These are phyloP conservation scores for Drosophila oshimai DNA, from an alignment of 1,140 invertebrate species.

Conservation along the genomic window DNA sequence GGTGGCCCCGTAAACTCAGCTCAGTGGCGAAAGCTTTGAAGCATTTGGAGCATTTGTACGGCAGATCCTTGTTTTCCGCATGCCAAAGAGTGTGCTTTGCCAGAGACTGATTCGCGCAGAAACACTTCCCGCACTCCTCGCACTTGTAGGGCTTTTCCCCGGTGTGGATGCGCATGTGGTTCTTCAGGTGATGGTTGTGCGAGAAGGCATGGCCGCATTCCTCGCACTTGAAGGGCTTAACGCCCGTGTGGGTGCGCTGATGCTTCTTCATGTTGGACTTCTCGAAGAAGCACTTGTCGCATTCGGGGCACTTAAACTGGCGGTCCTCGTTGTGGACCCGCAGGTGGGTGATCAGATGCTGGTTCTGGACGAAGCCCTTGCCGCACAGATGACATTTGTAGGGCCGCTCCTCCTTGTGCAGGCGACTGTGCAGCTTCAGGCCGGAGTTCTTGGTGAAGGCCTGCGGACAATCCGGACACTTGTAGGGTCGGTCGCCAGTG, in stretches of 20 bases:
- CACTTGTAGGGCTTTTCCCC: conserved; percentile 45
- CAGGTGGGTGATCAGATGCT: conserved; percentile 25
- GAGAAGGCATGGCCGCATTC: conserved; percentile 24
- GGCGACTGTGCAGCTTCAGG: conserved; percentile 26
- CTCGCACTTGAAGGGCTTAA: conserved; percentile 32
- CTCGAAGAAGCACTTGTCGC: conserved; percentile 46
- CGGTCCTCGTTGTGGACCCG: conserved; percentile 37
- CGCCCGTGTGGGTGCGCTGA: conserved; percentile 19
- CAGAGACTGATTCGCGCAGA: conserved; percentile 38
- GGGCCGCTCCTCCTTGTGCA: conserved; percentile 28
- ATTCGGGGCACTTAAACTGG: conserved; percentile 30
- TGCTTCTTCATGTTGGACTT: conserved; percentile 47
- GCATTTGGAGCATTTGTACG: conserved; percentile 15
- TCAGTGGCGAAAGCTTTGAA: conserved; percentile 22
- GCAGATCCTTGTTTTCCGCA: conserved; percentile 3
- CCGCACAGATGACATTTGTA: conserved; percentile 26
- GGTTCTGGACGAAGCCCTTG: conserved; percentile 26
- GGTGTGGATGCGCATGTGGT: conserved; percentile 25
- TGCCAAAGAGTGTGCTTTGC: conserved; percentile 32
- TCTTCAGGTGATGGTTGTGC: conserved; percentile 38
- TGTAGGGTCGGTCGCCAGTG: conserved; percentile 19
- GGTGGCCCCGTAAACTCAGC: conserved; percentile 6
- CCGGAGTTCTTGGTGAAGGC: conserved; percentile 27
- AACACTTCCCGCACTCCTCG: conserved; percentile 12
- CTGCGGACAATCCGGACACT: conserved; percentile 19